Conservation (phyloP, 1,140 invertebrate genomes). For the Euura lappo region DNA sequence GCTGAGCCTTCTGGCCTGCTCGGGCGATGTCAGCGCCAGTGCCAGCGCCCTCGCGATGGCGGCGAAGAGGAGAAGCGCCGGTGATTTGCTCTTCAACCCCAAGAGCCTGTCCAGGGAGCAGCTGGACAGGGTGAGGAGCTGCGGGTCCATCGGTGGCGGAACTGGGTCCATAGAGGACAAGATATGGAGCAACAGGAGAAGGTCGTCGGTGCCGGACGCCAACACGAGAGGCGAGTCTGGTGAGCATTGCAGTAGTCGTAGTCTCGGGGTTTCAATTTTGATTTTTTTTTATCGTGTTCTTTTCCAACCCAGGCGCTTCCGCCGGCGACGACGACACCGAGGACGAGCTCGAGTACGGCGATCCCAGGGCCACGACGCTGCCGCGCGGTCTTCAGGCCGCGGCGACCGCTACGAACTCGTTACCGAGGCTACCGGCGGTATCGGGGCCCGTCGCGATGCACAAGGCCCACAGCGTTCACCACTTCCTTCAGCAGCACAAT, state of each 20-base stretch:
- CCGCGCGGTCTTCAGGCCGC: constrained; percentile 69
- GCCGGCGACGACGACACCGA: constrained; percentile 73
- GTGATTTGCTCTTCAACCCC: constrained; percentile 77
- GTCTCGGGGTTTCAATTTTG: neutral
- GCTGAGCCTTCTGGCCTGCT: constrained; percentile 70
- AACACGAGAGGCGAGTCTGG: constrained; percentile 67
- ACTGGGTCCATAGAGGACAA: constrained; percentile 56
- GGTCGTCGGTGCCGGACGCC: constrained; percentile 74
- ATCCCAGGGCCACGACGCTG: constrained; percentile 65
- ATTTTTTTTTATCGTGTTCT: no score
- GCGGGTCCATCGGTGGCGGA: constrained; percentile 79
- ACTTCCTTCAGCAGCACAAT: constrained; percentile 64
- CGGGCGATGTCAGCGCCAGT: constrained; percentile 67
- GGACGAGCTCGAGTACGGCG: constrained; percentile 59
- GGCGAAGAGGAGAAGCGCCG: constrained; percentile 78
- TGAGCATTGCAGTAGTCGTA: constrained; percentile 35
- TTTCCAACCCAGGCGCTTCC: constrained; percentile 48
- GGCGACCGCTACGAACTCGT: constrained; percentile 70
- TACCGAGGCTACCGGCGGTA: constrained; percentile 73
- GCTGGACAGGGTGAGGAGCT: constrained; percentile 76
- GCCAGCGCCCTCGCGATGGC: constrained; percentile 70
- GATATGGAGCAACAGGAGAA: constrained; percentile 62
- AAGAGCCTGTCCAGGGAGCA: constrained; percentile 78
- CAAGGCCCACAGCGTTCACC: constrained; percentile 72
- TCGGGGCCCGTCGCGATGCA: constrained; percentile 64